Conservation (phyloP, 2,888 invertebrate genomes). For the Papilio protenor region DNA sequence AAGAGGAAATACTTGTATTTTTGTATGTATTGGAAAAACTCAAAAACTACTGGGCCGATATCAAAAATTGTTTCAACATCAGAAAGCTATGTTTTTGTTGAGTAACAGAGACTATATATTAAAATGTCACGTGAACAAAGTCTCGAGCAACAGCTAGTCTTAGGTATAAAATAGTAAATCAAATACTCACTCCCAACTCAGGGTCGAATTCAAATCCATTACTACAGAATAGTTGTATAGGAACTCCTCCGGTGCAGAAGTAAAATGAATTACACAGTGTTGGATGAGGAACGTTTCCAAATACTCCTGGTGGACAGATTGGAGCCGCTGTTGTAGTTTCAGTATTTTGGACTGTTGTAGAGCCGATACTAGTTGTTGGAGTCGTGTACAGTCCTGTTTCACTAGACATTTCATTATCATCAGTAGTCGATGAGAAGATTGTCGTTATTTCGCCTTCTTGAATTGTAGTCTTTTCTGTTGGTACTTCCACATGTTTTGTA, state of each 20-base stretch:
- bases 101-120: too few relatives aligned
- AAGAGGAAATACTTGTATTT: too few relatives aligned
- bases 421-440: not conserved
- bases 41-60: too few relatives aligned
- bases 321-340: constrained; percentile 30
- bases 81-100: too few relatives aligned
- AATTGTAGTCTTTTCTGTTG: not conserved
- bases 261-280: constrained; percentile 57
- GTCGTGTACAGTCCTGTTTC: not conserved
- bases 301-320: constrained; percentile 53
- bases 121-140: too few relatives aligned
- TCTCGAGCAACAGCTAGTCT: too few relatives aligned
- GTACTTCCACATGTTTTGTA: not conserved
- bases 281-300: constrained; percentile 60
- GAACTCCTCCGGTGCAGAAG: constrained; percentile 56
- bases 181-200: constrained; percentile 44
- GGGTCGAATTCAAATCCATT: constrained; percentile 45
- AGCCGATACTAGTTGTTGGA: not conserved
- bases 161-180: not conserved
- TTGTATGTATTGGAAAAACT: too few relatives aligned
- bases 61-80: too few relatives aligned
- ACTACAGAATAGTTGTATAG: constrained; percentile 51
- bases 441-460: not conserved
- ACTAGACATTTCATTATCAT: not conserved
- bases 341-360: not conserved